phyloP scores from a whole-genome alignment of 1,140 invertebrate species.

The Bombus haemorrhoidalis region DNA sequence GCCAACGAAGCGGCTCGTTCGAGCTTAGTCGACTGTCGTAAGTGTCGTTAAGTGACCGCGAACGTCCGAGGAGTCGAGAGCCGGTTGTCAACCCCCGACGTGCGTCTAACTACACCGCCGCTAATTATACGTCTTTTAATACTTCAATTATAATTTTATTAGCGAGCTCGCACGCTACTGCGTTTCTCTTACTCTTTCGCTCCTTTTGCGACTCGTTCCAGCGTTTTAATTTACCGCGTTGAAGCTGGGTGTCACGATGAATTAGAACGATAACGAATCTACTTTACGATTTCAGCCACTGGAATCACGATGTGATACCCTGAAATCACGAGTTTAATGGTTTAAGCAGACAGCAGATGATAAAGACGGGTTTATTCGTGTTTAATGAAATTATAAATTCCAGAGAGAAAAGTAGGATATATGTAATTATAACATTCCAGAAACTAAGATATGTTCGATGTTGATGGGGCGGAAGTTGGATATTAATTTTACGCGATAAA shows the following conservation, averaged over 20 bases:
- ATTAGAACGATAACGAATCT: constrained; percentile 27
- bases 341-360: too few relatives aligned
- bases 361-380: not conserved
- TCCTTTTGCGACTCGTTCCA: too few relatives aligned
- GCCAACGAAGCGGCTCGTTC: not conserved
- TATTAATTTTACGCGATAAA: too few relatives aligned
- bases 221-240: constrained; percentile 27
- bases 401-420: not conserved
- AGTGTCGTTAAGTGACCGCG: constrained; percentile 46
- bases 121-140: constrained; percentile 46
- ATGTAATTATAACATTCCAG: not conserved
- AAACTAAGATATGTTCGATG: not conserved
- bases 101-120: constrained; percentile 20
- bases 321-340: too few relatives aligned
- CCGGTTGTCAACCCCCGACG: constrained; percentile 46
- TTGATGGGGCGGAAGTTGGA: too few relatives aligned
- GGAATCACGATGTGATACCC: too few relatives aligned
- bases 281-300: too few relatives aligned
- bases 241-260: not conserved
- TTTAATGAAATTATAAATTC: not conserved
- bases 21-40: constrained; percentile 40
- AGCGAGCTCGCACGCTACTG: not conserved
- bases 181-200: not conserved
- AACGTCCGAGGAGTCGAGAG: constrained; percentile 38
- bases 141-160: constrained; percentile 63